Evolutionary conservation across 2,797 vertebrate species (phyloP), one percentile per base, ranked within the genome.

Genomic region (Labroides dimidiatus): DNA sequence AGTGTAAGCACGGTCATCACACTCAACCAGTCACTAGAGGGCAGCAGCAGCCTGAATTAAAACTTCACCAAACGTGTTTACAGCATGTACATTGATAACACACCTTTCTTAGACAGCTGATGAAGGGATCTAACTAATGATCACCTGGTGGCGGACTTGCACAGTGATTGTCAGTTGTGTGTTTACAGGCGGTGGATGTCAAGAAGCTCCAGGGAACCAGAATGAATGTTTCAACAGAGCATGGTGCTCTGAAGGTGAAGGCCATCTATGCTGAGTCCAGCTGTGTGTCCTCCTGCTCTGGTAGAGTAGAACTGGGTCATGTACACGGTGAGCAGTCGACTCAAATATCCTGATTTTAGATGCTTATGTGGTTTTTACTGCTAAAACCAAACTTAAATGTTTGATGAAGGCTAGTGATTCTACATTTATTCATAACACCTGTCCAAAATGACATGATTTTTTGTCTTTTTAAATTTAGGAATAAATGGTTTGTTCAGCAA

Each of bases 141-240:
- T 48, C 17, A 54, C 11, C 45, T 52, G 48, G 12, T 41, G 23
- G 5, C 14, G 6, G 19, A 30, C 16, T 17, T n/a, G 49, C 69
- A 24, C 6, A 60, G 10, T 70, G 9, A 69, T 64, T n/a, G n/a
- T n/a, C 6, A n/a, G 4, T 14, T 72, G 4, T 87, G 14, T 89
- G 66, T 83, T 82, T 89, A 7, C 83, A 99, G 98, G 92, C 80
- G 47, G 95, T 99, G 75, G 92, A 93, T 51, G 72, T 97, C 78
- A 95, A 96, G 90, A 99, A 99, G 90, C 92, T 99, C 43, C 96
- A 98, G 81, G 97, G 97, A 73, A 95, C 95, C 66, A 91, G 69
- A 23, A 93, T 99, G 93, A 96, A 93, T 27, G 88, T 99, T 87
- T 95, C 95, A 50, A 97, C 96, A 55, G 94, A 97, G 69, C 90